Conservation (phyloP, 2,888 invertebrate genomes). For the Fabriciana adippe region DNA sequence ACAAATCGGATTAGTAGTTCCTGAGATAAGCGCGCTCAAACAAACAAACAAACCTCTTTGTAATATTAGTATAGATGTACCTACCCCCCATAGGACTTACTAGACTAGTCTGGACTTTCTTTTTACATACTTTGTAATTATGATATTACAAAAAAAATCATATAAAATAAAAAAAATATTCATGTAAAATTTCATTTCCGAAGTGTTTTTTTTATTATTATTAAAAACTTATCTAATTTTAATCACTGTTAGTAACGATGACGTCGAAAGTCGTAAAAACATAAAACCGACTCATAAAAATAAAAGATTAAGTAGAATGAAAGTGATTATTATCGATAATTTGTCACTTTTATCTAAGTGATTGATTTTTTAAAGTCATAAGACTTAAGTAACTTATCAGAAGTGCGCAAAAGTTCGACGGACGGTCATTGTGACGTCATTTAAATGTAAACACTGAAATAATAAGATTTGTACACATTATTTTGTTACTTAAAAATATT, state of each 20-base stretch:
- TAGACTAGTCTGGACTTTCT: too few species aligned
- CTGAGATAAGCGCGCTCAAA: too few species aligned
- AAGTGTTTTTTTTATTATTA: too few species aligned
- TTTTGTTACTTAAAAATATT: not conserved
- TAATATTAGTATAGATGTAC: too few species aligned
- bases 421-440: not conserved
- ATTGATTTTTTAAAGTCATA: conserved; percentile 5
- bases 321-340: conserved; percentile 10
- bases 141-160: too few species aligned
- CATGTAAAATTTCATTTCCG: too few species aligned
- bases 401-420: conserved; percentile 1
- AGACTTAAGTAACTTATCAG: not conserved
- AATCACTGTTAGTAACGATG: conserved; percentile 15
- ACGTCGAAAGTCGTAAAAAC: not conserved
- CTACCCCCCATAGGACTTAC: too few species aligned
- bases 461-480: not conserved
- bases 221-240: not conserved
- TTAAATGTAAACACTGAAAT: too few species aligned
- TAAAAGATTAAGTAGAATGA: not conserved
- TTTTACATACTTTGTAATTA: too few species aligned
- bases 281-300: not conserved
- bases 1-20: too few species aligned
- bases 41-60: too few species aligned
- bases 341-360: conserved; percentile 15
- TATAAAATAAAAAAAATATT: too few species aligned